Conservation (phyloP, 2,113 vertebrate genomes). For the Tinamus guttatus region DNA sequence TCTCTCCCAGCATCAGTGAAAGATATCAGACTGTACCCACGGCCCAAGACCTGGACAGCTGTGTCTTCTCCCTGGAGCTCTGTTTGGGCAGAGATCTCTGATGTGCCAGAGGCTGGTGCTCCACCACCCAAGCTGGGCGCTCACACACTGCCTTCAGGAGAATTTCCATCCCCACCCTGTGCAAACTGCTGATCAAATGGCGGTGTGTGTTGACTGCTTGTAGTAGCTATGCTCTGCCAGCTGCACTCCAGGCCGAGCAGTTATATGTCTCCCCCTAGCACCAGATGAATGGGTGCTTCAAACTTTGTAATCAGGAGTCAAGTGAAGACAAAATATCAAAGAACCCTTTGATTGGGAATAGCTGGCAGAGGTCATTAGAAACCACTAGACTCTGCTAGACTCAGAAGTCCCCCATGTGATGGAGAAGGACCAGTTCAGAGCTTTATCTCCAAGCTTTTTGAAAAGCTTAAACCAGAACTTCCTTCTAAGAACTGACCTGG, state of each 20-base stretch:
- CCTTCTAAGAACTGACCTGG: background rate
- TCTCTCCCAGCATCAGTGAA: too few species aligned
- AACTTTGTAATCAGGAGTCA: background rate
- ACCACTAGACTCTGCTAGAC: background rate
- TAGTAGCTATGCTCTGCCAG: background rate
- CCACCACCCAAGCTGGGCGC: background rate
- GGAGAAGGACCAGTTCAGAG: background rate
- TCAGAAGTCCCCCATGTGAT: background rate
- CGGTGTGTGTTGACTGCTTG: background rate
- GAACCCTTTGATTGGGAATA: background rate
- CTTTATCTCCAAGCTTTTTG: background rate
- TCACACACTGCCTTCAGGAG: background rate
- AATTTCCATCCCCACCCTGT: background rate
- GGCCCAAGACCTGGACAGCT: background rate
- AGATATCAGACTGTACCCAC: background rate
- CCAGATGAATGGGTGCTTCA: background rate
- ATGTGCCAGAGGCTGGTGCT: background rate
- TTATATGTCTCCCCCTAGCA: background rate
- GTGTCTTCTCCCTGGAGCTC: background rate
- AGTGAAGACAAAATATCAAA: background rate
- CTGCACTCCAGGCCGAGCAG: background rate
- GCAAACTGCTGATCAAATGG: background rate
- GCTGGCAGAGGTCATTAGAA: background rate
- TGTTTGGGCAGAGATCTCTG: background rate
- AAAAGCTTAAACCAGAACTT: background rate